Conservation (phyloP, 2,113 vertebrate species). For the Tachysurus fulvidraco region DNA sequence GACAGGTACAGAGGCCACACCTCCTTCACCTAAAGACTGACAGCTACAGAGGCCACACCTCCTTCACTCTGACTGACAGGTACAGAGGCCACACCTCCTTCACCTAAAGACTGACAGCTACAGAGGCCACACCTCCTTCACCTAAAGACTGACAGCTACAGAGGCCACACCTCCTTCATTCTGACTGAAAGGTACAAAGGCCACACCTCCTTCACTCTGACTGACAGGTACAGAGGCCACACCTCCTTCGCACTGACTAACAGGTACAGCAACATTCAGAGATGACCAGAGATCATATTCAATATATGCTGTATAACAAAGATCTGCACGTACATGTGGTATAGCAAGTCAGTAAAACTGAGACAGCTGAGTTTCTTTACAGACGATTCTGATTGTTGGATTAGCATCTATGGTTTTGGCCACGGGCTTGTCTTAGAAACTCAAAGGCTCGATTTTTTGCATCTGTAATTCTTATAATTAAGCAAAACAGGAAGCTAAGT, state of each 20-base stretch:
- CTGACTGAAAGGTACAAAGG: not conserved
- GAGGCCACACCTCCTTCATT: not conserved
- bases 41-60: not conserved
- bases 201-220: not conserved
- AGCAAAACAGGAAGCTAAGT: not conserved
- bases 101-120: not conserved
- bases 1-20: too few species aligned
- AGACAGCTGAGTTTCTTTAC: not conserved
- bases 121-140: not conserved
- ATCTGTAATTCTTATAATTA: not conserved
- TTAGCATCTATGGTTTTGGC: not conserved
- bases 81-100: not conserved
- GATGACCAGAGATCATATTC: too few species aligned
- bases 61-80: not conserved
- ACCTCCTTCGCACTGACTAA: not conserved
- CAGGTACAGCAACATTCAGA: too few species aligned
- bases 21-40: too few species aligned
- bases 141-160: not conserved
- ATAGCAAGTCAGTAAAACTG: not conserved
- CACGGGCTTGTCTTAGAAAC: not conserved
- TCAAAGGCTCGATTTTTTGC: not conserved
- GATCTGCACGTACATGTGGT: not conserved
- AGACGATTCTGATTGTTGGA: not conserved
- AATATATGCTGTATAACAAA: not conserved
- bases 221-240: not conserved